Conservation (phyloP, 2,113 vertebrate genomes). For the Paracanthobrama guichenoti region DNA sequence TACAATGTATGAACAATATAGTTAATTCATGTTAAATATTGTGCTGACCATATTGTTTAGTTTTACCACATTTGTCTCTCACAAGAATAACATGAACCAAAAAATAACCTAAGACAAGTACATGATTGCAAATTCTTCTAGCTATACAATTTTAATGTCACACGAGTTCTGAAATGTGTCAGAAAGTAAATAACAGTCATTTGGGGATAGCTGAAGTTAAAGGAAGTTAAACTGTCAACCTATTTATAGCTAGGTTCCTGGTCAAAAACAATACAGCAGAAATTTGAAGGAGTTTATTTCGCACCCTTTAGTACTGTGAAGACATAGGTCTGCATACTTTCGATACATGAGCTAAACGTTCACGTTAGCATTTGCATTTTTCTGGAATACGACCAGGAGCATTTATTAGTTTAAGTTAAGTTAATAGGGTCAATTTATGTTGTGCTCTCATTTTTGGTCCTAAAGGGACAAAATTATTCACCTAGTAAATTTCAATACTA, state of each 20-base stretch:
- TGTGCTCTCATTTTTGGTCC: neutral
- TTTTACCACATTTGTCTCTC: neutral
- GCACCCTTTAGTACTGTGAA: neutral
- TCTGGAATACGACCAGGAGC: neutral
- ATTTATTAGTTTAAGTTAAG: neutral
- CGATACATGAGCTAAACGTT: neutral
- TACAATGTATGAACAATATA: neutral
- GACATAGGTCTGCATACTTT: neutral
- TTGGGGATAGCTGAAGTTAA: neutral
- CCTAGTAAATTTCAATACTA: neutral
- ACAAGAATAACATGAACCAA: neutral
- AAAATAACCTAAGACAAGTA: neutral
- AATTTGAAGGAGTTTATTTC: neutral
- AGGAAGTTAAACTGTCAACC: neutral
- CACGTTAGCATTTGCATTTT: neutral
- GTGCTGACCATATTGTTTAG: neutral
- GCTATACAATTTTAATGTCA: neutral
- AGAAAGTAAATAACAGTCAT: neutral
- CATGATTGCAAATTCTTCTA: neutral
- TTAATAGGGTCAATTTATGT: neutral
- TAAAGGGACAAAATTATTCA: conserved; percentile 7
- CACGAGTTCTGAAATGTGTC: neutral
- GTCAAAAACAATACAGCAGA: neutral
- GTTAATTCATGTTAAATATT: neutral
- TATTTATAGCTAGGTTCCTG: neutral